These are phyloP conservation scores for Myripristis jacobus DNA, from an alignment of 2,797 vertebrate species.

Conservation along the genomic window DNA sequence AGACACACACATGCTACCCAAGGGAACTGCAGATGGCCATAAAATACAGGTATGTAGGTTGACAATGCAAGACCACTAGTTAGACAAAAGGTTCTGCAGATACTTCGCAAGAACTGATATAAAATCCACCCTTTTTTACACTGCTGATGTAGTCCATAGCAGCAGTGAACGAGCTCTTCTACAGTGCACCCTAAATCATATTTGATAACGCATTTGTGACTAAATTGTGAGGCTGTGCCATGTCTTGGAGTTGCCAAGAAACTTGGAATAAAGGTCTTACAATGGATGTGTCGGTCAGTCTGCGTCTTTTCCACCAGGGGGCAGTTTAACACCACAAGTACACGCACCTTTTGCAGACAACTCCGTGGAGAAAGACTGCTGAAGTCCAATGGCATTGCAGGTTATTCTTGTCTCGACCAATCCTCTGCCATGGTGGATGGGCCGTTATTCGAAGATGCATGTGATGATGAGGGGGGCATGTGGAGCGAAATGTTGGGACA, in stretches of 20 bases:
- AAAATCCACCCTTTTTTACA: no score
- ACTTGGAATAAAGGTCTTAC: conserved; percentile 36
- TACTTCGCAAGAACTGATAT: no score
- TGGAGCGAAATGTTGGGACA: conserved; percentile 44
- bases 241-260: conserved; percentile 34
- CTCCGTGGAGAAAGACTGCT: conserved; percentile 29
- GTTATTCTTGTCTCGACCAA: conserved; percentile 65
- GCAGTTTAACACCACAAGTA: conserved; percentile 2
- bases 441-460: conserved; percentile 62
- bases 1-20: background rate
- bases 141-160: no score
- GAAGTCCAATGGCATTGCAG: conserved; percentile 66
- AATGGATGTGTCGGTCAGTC: background rate
- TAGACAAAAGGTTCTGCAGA: no score
- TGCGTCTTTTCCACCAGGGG: conserved; percentile 56
- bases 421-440: conserved; percentile 57
- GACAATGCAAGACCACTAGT: background rate
- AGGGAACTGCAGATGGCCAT: background rate
- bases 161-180: no score
- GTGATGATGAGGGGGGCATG: conserved; percentile 48
- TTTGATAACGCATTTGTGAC: no score
- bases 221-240: background rate
- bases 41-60: background rate
- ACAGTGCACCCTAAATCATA: no score
- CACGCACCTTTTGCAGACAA: background rate